Evolutionary conservation across 2,113 vertebrate genomes (phyloP).

Genomic region (Brachirus orientalis): DNA sequence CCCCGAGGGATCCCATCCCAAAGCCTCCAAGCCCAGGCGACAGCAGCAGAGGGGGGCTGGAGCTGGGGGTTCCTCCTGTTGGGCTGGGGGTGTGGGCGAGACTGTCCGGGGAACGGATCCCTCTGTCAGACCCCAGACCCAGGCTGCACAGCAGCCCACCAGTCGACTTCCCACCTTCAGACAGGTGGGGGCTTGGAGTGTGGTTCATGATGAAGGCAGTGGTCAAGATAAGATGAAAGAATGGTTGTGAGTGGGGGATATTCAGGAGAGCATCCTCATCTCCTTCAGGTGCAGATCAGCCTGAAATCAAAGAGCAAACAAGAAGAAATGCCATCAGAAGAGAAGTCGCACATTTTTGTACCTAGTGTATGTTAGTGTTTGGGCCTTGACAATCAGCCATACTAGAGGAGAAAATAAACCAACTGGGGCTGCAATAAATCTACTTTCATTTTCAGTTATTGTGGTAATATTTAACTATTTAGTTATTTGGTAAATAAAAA

Average conservation of each 20-base stretch:
- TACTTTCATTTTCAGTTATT: too few species aligned
- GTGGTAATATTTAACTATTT: too few species aligned
- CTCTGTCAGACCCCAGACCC: constrained; percentile 85
- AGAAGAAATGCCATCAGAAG: background rate
- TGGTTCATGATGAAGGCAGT: constrained; percentile 80
- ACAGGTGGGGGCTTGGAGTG: constrained; percentile 82
- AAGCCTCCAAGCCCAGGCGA: constrained; percentile 81
- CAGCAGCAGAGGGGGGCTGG: constrained; percentile 85
- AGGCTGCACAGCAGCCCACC: constrained; percentile 85
- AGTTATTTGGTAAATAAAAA: too few species aligned
- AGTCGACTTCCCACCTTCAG: constrained; percentile 71
- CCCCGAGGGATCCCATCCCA: constrained; percentile 60
- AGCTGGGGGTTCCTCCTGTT: constrained; percentile 87
- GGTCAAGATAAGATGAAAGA: constrained; percentile 22
- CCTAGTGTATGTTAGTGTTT: background rate
- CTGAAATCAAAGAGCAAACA: constrained; percentile 41
- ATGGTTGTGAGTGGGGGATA: background rate
- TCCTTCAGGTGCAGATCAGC: constrained; percentile 15
- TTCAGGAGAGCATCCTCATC: constrained; percentile 59
- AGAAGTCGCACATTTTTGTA: background rate
- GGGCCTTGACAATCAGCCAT: background rate
- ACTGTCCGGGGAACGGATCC: constrained; percentile 85
- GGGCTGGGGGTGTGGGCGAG: constrained; percentile 87
- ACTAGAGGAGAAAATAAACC: background rate
- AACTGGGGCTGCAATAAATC: background rate